phyloP scores from a whole-genome alignment of 2,888 invertebrate species.

The Quadroppia sp. region DNA sequence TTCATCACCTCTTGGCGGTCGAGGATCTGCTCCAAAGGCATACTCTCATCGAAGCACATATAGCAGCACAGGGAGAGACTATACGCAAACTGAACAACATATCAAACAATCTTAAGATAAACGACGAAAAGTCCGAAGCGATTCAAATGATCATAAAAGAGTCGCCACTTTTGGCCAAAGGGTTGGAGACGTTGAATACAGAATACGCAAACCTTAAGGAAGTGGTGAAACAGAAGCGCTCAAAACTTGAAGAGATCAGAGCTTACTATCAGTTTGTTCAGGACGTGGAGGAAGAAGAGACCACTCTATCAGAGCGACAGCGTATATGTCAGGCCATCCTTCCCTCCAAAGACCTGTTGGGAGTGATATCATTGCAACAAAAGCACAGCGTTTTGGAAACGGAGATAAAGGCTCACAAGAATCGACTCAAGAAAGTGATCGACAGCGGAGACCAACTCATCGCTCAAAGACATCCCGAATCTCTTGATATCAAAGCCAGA shows the following conservation, averaged over 20 bases:
- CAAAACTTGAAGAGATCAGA: slow-evolving; percentile 81
- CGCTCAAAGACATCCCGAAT: slow-evolving; percentile 72
- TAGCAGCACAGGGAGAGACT: slow-evolving; percentile 80
- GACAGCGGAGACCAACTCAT: not conserved
- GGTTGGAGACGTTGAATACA: slow-evolving; percentile 69
- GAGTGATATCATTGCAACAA: slow-evolving; percentile 80
- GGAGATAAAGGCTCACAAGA: slow-evolving; percentile 75
- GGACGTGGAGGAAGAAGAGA: slow-evolving; percentile 95
- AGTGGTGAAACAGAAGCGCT: slow-evolving; percentile 70
- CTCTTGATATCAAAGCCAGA: slow-evolving; percentile 72
- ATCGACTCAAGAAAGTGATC: slow-evolving; percentile 59
- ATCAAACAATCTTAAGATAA: not conserved
- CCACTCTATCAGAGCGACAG: slow-evolving; percentile 93
- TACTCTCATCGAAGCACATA: slow-evolving; percentile 82
- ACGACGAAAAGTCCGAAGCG: not conserved
- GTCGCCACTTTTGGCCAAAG: slow-evolving; percentile 63
- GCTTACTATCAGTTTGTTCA: slow-evolving; percentile 92
- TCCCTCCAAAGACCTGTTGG: slow-evolving; percentile 84
- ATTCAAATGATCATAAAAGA: slow-evolving; percentile 61
- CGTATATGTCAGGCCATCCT: slow-evolving; percentile 87
- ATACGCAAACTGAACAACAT: slow-evolving; percentile 64
- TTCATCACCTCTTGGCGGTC: slow-evolving; percentile 71
- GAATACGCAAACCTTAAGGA: slow-evolving; percentile 67
- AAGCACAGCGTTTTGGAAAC: slow-evolving; percentile 81
- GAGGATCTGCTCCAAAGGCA: slow-evolving; percentile 93